These are phyloP conservation scores for Nothoprocta perdicaria DNA, from an alignment of 2,113 vertebrate genomes.

Conservation along the genomic window DNA sequence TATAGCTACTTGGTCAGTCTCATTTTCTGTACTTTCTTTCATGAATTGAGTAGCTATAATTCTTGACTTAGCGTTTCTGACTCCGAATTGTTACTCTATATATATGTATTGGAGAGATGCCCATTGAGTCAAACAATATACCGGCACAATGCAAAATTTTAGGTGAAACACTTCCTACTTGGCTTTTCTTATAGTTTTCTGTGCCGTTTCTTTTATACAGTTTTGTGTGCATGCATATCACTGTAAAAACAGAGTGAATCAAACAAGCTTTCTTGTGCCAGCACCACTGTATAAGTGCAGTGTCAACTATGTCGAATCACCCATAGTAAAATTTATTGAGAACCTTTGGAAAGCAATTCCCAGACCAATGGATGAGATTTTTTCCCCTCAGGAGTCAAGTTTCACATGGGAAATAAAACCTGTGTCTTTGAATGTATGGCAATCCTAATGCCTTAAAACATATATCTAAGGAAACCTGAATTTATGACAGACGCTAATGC, in stretches of 20 bases:
- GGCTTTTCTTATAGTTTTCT: not conserved
- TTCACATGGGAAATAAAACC: not conserved
- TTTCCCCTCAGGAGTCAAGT: not conserved
- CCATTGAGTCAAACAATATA: not conserved
- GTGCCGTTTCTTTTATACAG: not conserved
- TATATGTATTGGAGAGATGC: not conserved
- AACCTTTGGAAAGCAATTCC: not conserved
- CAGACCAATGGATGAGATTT: not conserved
- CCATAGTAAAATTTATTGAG: not conserved
- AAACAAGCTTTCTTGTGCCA: not conserved
- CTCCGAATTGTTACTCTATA: not conserved
- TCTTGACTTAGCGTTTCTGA: not conserved
- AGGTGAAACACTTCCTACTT: not conserved
- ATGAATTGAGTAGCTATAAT: not conserved
- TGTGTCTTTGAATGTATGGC: rapidly evolving
- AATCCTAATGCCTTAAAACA: not conserved
- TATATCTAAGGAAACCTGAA: not conserved
- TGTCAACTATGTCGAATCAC: not conserved
- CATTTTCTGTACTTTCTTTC: not conserved
- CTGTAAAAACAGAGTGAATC: not conserved
- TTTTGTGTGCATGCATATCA: not conserved
- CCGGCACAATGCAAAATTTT: not conserved
- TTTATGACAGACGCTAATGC: rapidly evolving
- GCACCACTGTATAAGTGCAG: not conserved
- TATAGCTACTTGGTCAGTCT: not conserved